Evolutionary conservation across 2,888 invertebrate species (phyloP), one percentile per base, ranked within the genome.

Genomic region (Galerucella pusilla): DNA sequence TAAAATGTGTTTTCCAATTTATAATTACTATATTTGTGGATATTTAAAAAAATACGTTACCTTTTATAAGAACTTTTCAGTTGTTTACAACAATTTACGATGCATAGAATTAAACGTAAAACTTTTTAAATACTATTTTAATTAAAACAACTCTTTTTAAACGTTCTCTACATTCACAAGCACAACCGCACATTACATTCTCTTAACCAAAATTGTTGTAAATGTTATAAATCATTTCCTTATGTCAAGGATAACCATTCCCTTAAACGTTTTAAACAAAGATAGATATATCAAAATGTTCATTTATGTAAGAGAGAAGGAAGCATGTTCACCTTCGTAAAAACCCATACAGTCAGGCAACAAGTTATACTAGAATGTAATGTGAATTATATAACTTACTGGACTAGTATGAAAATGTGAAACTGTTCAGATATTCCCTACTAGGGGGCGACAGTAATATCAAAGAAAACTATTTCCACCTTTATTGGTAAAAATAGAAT

Each of bases 201-300:
- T 28, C 25, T 49, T 2, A 49, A 14, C 35, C 7, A 42, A 0
- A 28, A 3, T 28, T 28, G 9, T 46, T 4, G 14, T 14, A 49
- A 49, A 4, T 14, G 5, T 12, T 14, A 49, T 14, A 49, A 12
- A 12, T 49, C 49, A 28, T 60, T 12, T 35, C 12, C 61, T 7
- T 35, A 61, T 61, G 61, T 61, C 61, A 61, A 61, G 61, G 61
- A 61, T 61, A 35, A 54, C n/a, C 7, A 57, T 61, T 14, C 61
- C 12, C 61, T 35, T 5, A 60, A 25, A 16, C n/a, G 3, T 28
- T 35, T 28, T 61, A 35, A n/a, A 61, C 28, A 61, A 28, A 61
- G 61, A 61, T 61, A 61, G 28, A 35, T 57, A 35, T 14, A 61
- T 61, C 2, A 0, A 3, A 14, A 35, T 59, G 5, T 28, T 61